A percentile compares a stretch with the other conserved stretches of the same genome.
Conservation (phyloP, 2,888 invertebrate species). For the Hartigia nigra region DNA sequence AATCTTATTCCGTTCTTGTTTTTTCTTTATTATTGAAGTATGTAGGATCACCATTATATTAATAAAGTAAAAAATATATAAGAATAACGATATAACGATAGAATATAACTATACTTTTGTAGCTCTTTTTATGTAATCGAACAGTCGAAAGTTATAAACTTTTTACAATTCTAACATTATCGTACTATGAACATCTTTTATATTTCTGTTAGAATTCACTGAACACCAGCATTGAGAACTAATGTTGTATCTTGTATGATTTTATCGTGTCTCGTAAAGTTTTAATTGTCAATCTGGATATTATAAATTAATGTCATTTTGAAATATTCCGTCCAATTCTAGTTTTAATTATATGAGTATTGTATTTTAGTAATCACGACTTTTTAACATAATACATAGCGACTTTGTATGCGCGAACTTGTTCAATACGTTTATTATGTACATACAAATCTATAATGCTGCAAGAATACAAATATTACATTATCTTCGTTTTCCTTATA, state of each 20-base stretch:
- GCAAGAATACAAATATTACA: not conserved
- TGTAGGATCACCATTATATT: too few species aligned
- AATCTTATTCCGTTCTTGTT: too few species aligned
- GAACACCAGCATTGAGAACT: not conserved
- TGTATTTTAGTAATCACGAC: not conserved
- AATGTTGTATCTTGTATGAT: not conserved
- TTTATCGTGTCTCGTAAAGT: not conserved
- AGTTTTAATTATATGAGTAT: not conserved
- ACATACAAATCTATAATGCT: slow-evolving; percentile 6
- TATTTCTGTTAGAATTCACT: not conserved
- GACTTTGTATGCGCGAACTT: not conserved
- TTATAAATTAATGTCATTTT: slow-evolving; percentile 5
- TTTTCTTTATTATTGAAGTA: too few species aligned
- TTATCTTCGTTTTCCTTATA: not conserved
- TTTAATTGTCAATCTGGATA: not conserved
- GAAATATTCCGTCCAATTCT: slow-evolving; percentile 18
- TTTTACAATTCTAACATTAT: not conserved
- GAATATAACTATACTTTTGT: too few species aligned
- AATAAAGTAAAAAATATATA: too few species aligned
- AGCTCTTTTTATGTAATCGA: too few species aligned
- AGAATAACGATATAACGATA: too few species aligned
- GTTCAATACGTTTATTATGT: not conserved
- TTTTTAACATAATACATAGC: not conserved
- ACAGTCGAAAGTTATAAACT: too few species aligned
- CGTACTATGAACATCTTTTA: not conserved